These are phyloP conservation scores for Labrus mixtus DNA, from an alignment of 2,113 vertebrate genomes.

Conservation along the genomic window DNA sequence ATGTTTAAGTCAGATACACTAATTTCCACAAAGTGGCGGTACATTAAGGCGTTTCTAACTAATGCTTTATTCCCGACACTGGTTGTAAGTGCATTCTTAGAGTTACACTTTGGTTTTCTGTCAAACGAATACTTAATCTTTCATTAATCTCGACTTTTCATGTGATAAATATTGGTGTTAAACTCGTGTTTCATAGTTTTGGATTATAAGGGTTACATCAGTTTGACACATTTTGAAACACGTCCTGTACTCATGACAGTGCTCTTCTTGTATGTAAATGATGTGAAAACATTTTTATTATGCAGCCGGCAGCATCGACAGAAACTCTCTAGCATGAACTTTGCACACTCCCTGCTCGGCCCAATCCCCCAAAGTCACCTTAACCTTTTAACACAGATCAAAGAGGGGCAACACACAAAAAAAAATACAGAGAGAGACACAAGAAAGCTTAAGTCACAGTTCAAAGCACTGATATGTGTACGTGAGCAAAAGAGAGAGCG, in stretches of 20 bases:
- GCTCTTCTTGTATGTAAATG: background rate
- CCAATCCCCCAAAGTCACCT: conserved; percentile 61
- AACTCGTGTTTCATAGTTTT: background rate
- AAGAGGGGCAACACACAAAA: conserved; percentile 36
- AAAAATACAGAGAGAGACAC: conserved; percentile 36
- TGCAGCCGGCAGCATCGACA: background rate
- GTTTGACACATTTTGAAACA: background rate
- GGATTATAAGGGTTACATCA: too few species aligned
- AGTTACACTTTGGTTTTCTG: too few species aligned
- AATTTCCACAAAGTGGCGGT: too few species aligned
- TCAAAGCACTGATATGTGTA: conserved; percentile 59
- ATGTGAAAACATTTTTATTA: conserved; percentile 15
- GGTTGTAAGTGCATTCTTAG: too few species aligned
- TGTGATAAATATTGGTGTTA: background rate
- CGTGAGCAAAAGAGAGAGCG: background rate
- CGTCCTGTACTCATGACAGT: background rate
- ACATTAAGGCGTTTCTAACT: too few species aligned
- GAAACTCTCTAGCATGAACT: conserved; percentile 49
- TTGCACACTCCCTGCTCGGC: conserved; percentile 20
- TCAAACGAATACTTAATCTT: too few species aligned
- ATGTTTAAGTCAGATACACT: too few species aligned
- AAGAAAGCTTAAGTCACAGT: conserved; percentile 57
- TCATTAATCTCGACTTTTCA: background rate
- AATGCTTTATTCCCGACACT: too few species aligned
- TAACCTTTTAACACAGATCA: conserved; percentile 63